Evolutionary conservation across 2,797 vertebrate genomes (phyloP).

Genomic region (Lutjanus argentimaculatus): DNA sequence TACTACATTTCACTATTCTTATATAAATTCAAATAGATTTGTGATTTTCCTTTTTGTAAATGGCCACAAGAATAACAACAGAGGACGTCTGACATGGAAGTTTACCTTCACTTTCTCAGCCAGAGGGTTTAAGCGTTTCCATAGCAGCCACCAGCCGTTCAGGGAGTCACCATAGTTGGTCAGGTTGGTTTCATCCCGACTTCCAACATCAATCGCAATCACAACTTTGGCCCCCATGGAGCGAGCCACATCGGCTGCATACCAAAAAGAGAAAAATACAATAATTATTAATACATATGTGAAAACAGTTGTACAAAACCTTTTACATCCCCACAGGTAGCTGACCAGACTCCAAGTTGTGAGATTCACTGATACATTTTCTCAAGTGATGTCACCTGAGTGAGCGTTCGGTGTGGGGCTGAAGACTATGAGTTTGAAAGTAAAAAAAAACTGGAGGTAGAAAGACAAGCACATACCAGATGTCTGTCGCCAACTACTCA

Average conservation of each 20-base stretch:
- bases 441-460: too few species aligned
- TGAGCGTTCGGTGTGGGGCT: too few species aligned
- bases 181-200: conserved; percentile 92
- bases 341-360: too few species aligned
- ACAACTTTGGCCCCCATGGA: conserved; percentile 96
- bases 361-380: too few species aligned
- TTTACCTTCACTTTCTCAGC: conserved; percentile 92
- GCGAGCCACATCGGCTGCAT: conserved; percentile 91
- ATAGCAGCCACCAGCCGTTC: conserved; percentile 96
- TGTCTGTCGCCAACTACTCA: too few species aligned
- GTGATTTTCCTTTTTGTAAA: background rate
- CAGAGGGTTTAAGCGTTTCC: conserved; percentile 95
- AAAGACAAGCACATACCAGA: too few species aligned
- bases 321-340: too few species aligned
- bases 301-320: too few species aligned
- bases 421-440: too few species aligned
- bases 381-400: too few species aligned
- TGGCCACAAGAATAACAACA: background rate
- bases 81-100: background rate
- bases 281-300: too few species aligned
- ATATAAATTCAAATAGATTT: background rate
- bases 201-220: conserved; percentile 94
- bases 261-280: background rate
- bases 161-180: conserved; percentile 95
- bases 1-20: background rate